Percentiles rank a stretch among this genome's conserved stretches.
phyloP scores from a whole-genome alignment of 2,797 vertebrate species.

The Parambassis ranga region DNA sequence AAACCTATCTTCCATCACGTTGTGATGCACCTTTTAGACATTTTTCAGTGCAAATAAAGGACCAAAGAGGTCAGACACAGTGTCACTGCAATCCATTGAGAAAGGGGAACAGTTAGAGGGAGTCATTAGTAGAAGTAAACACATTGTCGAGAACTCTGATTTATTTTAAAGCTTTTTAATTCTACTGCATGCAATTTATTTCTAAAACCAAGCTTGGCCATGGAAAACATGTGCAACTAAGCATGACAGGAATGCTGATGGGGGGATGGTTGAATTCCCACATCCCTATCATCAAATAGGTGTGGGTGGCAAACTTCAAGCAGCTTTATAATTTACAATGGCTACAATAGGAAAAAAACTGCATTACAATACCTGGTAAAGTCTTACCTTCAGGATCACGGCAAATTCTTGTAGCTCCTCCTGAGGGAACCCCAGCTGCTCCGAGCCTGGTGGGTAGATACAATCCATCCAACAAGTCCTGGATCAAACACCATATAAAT shows the following conservation, averaged over 20 bases:
- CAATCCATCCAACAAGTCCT: no score
- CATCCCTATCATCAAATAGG: neutral
- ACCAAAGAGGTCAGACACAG: constrained; percentile 34
- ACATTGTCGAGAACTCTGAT: constrained; percentile 22
- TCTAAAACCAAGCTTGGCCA: neutral
- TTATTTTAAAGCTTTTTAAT: constrained; percentile 27
- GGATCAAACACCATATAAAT: no score
- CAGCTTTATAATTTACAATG: neutral
- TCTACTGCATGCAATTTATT: constrained; percentile 4
- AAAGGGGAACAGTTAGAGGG: constrained; percentile 12
- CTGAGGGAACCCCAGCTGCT: no score
- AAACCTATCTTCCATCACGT: constrained; percentile 40
- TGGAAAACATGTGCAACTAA: neutral
- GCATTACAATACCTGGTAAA: no score
- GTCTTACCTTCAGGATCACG: no score
- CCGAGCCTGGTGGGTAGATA: no score
- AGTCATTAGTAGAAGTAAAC: constrained; percentile 33
- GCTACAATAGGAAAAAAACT: no score
- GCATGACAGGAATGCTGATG: neutral
- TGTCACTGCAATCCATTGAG: constrained; percentile 18
- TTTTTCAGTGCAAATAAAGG: constrained; percentile 32
- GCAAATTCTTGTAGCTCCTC: no score
- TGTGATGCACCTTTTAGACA: constrained; percentile 43
- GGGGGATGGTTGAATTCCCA: neutral
- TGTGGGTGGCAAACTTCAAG: neutral